These are phyloP conservation scores for Amphiprion ocellaris DNA, from an alignment of 2,113 vertebrate species.

Conservation along the genomic window DNA sequence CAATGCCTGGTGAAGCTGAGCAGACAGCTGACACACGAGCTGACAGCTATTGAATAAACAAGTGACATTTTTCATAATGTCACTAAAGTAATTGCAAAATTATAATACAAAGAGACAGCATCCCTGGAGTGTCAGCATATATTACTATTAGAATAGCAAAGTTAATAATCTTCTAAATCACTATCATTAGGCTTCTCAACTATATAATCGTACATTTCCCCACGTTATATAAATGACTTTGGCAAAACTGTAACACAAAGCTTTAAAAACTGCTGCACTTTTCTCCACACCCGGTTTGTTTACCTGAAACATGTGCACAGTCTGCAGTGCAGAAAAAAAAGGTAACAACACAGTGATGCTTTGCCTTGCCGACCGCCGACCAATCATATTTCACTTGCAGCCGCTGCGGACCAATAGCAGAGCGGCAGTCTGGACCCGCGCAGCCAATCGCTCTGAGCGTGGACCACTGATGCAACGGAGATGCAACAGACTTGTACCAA, in stretches of 20 bases:
- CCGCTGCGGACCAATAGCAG: constrained; percentile 73
- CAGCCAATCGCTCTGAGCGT: constrained; percentile 78
- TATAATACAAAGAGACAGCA: background rate
- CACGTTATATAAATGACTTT: background rate
- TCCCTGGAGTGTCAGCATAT: background rate
- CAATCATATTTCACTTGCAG: constrained; percentile 75
- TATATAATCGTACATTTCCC: background rate
- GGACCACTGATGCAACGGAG: constrained; percentile 86
- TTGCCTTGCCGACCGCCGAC: constrained; percentile 68
- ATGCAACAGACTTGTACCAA: constrained; percentile 81
- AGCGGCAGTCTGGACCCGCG: constrained; percentile 10
- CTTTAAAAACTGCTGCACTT: constrained; percentile 26
- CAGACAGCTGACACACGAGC: background rate
- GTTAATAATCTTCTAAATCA: background rate
- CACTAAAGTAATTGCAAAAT: background rate
- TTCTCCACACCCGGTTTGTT: constrained; percentile 81
- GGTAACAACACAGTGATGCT: constrained; percentile 56
- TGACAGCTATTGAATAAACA: background rate
- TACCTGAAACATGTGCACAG: constrained; percentile 85
- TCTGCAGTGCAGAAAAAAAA: constrained; percentile 64
- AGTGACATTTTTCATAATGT: background rate
- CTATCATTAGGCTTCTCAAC: background rate
- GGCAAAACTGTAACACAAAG: constrained; percentile 19
- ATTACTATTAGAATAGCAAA: background rate
- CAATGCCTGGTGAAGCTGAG: background rate